phyloP scores from a whole-genome alignment of 37 sponge, comb jelly and placozoan species.

The Beroe ovata region DNA sequence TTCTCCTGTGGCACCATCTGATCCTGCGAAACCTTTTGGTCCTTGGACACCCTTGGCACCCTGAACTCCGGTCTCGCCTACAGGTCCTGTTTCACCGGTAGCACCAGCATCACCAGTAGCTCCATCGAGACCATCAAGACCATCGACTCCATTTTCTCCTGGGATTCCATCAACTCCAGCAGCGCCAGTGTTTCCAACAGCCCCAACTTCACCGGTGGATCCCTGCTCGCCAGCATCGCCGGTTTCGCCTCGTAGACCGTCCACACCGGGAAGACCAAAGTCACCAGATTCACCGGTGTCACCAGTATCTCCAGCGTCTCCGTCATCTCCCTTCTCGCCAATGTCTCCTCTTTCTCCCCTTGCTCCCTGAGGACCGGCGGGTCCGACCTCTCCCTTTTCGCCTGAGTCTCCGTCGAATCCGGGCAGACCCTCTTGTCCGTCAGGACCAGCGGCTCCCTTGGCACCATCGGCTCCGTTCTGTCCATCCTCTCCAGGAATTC shows the following conservation, averaged over 20 bases:
- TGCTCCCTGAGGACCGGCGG: background rate
- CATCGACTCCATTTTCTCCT: background rate
- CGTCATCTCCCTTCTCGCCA: background rate
- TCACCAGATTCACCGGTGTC: background rate
- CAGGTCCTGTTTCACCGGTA: conserved; percentile 29
- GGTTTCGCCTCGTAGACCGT: background rate
- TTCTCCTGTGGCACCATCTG: background rate
- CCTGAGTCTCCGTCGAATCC: conserved; percentile 23
- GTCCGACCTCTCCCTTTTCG: background rate
- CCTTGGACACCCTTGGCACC: conserved; percentile 33
- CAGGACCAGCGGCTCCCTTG: background rate
- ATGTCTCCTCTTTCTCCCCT: background rate
- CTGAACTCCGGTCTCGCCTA: background rate
- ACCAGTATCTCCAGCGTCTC: background rate
- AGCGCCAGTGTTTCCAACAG: background rate
- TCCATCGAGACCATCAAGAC: conserved; percentile 6
- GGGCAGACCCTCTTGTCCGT: background rate
- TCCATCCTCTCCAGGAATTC: background rate
- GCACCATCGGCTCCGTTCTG: background rate
- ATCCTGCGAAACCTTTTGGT: background rate
- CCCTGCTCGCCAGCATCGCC: background rate
- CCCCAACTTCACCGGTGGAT: background rate
- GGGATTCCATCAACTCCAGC: background rate
- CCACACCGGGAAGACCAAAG: background rate
- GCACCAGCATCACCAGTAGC: conserved; percentile 13